phyloP scores from a whole-genome alignment of 2,888 invertebrate species.

The Drosophila birchii region DNA sequence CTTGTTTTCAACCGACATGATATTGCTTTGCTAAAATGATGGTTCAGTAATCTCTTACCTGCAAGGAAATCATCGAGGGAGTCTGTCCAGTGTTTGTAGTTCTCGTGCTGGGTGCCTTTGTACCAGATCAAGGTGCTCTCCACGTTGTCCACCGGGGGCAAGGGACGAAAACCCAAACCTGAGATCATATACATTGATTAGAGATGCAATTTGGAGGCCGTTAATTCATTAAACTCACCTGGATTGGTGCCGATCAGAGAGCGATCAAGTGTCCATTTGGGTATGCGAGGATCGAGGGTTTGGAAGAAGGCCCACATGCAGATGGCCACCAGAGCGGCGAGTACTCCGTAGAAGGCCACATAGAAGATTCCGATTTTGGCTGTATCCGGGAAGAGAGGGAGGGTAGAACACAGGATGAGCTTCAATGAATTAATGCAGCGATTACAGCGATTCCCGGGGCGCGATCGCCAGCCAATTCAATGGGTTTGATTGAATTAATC shows the following conservation, averaged over 20 bases:
- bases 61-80: conserved; percentile 91
- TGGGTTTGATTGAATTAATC: conserved; percentile 68
- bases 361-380: conserved; percentile 98
- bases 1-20: neutral
- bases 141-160: conserved; percentile 93
- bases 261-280: conserved; percentile 93
- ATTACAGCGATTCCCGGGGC: conserved; percentile 24
- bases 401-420: conserved; percentile 4
- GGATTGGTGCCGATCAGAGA: conserved; percentile 98
- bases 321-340: conserved; percentile 96
- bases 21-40: neutral
- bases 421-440: conserved; percentile 29
- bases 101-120: conserved; percentile 91
- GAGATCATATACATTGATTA: neutral
- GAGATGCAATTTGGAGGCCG: too few species aligned
- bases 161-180: conserved; percentile 96
- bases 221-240: conserved; percentile 83
- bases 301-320: conserved; percentile 98
- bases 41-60: conserved; percentile 86
- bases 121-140: conserved; percentile 98
- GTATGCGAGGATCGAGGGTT: conserved; percentile 94
- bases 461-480: conserved; percentile 54
- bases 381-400: conserved; percentile 82
- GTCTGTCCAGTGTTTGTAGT: conserved; percentile 92
- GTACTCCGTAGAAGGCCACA: conserved; percentile 94